Base-by-base conservation (phyloP, 2,113 vertebrate species). In the Amphilophus citrinellus region DNA sequence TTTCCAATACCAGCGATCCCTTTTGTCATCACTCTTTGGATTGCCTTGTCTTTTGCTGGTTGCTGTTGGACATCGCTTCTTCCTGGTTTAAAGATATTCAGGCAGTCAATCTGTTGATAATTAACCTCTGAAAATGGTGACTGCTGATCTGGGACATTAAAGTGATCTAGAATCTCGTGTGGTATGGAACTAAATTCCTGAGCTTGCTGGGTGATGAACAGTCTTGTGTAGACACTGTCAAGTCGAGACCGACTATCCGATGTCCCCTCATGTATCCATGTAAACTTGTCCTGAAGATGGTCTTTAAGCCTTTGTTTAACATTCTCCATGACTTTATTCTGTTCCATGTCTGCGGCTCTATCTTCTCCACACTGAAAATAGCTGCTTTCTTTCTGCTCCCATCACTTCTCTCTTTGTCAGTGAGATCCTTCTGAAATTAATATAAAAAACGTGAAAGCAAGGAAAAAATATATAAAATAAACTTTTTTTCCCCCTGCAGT, bases 11-110 rank as follows among this genome's bases (percentile, higher is more conserved):
- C 82, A 11, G 82, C 82, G 1, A 84, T 84, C 5, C 82, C 82
- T 42, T 71, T 79, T 6, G 57, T 79, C 82, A 84, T 61, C n/a
- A 84, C 82, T 30, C 32, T 79, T n/a, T 22, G 42, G 76, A 71
- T 0, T n/a, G 62, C 6, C 2, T 35, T 56, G 0, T 5, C n/a
- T 53, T 0, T 27, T 62, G 18, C 0, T n/a, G 27, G 1, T 20
- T 50, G 62, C 14, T 22, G 10, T 0, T 61, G 2, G 44, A n/a
- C 7, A 50, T 11, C 1, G 2, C 20, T 50, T 63, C 11, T 37
- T 68, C 15, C 7, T 0, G 0, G 76, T 68, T 78, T 84, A 57
- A 84, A 84, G 42, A 78, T 61, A 3, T 84, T 47, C 10, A 53
- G 10, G 39, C 42, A 37, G 2, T 60, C 3, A 10, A 63, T 83